These are phyloP conservation scores for Hydrophis major DNA, from an alignment of 2,797 vertebrate species.

Conservation along the genomic window DNA sequence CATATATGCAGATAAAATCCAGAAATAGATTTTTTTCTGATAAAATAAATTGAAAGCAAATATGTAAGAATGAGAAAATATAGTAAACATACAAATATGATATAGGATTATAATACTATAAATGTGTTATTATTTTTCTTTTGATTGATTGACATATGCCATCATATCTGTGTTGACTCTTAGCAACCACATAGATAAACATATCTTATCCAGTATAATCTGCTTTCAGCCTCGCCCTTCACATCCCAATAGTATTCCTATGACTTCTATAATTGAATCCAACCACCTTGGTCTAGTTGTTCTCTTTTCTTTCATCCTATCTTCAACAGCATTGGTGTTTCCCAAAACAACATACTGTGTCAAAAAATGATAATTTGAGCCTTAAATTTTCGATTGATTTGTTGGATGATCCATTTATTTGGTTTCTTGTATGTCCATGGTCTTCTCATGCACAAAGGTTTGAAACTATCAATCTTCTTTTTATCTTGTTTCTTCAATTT, in stretches of 20 bases:
- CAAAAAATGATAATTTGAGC: background rate
- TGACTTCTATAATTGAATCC: background rate
- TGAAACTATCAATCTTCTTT: background rate
- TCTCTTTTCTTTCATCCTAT: background rate
- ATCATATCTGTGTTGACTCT: background rate
- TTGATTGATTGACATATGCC: background rate
- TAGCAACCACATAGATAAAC: background rate
- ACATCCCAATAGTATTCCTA: background rate
- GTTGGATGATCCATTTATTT: background rate
- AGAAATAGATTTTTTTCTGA: background rate
- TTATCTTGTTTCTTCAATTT: background rate
- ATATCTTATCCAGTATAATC: background rate
- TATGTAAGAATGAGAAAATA: background rate
- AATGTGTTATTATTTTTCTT: background rate
- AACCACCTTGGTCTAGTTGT: background rate
- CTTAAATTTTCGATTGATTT: background rate
- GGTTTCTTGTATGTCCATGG: background rate
- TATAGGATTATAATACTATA: background rate
- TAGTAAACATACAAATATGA: background rate
- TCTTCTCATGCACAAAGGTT: background rate
- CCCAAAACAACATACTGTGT: background rate
- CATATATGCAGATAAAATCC: background rate
- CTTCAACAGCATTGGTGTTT: background rate
- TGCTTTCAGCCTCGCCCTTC: background rate
- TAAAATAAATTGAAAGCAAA: background rate